Percentiles rank a stretch among this genome's conserved stretches.
Evolutionary conservation across 92 coral and sea anemone species (phyloP).

Genomic region (Paramuricea clavata): DNA sequence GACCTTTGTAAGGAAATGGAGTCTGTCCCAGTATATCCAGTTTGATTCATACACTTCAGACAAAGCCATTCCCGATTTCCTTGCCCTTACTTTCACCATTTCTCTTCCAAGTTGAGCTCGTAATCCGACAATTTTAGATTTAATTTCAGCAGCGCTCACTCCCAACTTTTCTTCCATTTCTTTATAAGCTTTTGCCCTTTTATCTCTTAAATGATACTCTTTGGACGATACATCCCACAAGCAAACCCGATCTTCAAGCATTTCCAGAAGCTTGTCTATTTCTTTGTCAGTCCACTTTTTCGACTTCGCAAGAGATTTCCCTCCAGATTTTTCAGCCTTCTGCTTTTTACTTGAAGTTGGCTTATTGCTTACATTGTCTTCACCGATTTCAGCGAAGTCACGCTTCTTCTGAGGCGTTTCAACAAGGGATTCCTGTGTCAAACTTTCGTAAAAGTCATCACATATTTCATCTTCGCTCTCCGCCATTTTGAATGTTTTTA

Average conservation of each 20-base stretch:
- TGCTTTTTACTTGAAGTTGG: not conserved
- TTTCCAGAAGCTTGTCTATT: conserved; percentile 20
- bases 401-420: too few species aligned
- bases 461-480: too few species aligned
- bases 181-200: conserved; percentile 19
- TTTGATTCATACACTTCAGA: too few species aligned
- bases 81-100: too few species aligned
- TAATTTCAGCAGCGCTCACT: conserved; percentile 19
- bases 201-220: conserved; percentile 39
- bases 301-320: not conserved
- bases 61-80: too few species aligned
- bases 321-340: not conserved
- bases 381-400: too few species aligned
- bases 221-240: conserved; percentile 35
- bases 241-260: conserved; percentile 34
- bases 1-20: too few species aligned
- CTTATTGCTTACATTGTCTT: too few species aligned
- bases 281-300: conserved; percentile 38
- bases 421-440: too few species aligned
- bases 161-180: conserved; percentile 2
- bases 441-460: too few species aligned
- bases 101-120: conserved; percentile 38
- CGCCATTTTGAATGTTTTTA: too few species aligned
- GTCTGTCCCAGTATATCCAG: too few species aligned
- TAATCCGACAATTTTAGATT: conserved; percentile 15